These are phyloP conservation scores for Lagocephalus sceleratus DNA, from an alignment of 2,797 vertebrate genomes.

Conservation along the genomic window DNA sequence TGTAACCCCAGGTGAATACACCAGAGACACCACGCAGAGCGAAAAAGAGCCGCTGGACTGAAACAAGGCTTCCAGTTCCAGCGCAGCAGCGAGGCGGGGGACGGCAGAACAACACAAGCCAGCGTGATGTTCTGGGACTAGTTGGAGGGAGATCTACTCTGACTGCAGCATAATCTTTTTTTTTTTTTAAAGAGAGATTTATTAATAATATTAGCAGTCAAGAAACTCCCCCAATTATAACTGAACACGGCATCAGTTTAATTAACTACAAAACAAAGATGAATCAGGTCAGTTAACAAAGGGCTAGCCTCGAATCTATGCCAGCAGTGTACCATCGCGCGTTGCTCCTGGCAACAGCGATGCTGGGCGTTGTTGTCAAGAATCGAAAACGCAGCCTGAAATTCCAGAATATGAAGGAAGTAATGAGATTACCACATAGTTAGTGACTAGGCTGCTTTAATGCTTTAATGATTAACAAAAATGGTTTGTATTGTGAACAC, in stretches of 20 bases:
- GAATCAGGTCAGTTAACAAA: too few relatives aligned
- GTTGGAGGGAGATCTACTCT: too few relatives aligned
- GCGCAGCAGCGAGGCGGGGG: slow-evolving; percentile 20
- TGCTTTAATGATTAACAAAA: too few relatives aligned
- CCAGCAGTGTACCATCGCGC: not conserved
- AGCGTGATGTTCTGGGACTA: slow-evolving; percentile 32
- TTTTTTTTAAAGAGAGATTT: too few relatives aligned
- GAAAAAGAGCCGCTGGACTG: slow-evolving; percentile 57
- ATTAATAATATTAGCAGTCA: too few relatives aligned
- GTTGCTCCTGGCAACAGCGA: not conserved
- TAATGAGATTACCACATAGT: not conserved
- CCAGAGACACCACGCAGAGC: slow-evolving; percentile 71
- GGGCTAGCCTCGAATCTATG: not conserved
- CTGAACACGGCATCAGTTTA: too few relatives aligned
- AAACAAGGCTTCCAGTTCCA: slow-evolving; percentile 60
- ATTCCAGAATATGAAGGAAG: not conserved
- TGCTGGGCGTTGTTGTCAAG: not conserved
- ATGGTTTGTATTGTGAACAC: not conserved
- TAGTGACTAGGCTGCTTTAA: too few relatives aligned
- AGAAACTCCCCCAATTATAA: too few relatives aligned
- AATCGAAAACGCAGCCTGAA: not conserved
- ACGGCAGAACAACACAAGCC: too few relatives aligned
- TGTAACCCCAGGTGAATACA: slow-evolving; percentile 80
- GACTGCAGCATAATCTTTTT: too few relatives aligned
- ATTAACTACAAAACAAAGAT: too few relatives aligned